Base-by-base conservation (phyloP, 1,140 invertebrate species). In the Trachymyrmex cornetzi region DNA sequence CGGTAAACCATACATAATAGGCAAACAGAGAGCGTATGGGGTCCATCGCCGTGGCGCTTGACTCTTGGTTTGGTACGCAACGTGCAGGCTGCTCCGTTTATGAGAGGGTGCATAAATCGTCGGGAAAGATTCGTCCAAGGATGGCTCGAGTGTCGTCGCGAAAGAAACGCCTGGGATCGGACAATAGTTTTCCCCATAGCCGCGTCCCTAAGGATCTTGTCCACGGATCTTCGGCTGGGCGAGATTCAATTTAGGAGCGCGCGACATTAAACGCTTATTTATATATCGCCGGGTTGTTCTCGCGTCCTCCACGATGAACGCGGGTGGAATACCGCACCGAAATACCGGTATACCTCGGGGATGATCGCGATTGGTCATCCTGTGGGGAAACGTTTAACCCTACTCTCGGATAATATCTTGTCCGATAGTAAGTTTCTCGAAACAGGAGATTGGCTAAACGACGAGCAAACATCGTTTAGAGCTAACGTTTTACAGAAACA, bases 171-270 rank as follows among this genome's bases (percentile, higher is more conserved):
- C 59, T 19, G 22, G 19, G 24, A 44, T 1, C 34, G 82, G 91
- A 87, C 93, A 92, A 86, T 93, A 91, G 27, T 91, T 93, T 85
- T 63, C 30, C 88, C 9, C 30, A 27, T 3, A 22, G n/a, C 61
- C 77, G 38, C 44, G 34, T 88, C 90, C 86, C 82, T 71, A 67
- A 87, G 85, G 80, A 88, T 90, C 87, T 87, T 82, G 84, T 87
- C 85, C 85, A 87, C 88, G 86, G 89, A 90, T 93, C 91, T 85
- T 92, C 90, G 92, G 88, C 85, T 91, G 90, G 89, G 91, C 88
- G 91, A 91, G 93, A 94, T 94, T 94, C 93, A 93, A 94, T 94
- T 94, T 93, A 87, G 90, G 79, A 74, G 24, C 74, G 88, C 74
- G 88, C 80, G 84, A 90, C 88, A 91, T 93, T 94, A 92, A 92